Evolutionary conservation across 2,888 invertebrate species (phyloP).

Genomic region (Plemyria rubiginata): DNA sequence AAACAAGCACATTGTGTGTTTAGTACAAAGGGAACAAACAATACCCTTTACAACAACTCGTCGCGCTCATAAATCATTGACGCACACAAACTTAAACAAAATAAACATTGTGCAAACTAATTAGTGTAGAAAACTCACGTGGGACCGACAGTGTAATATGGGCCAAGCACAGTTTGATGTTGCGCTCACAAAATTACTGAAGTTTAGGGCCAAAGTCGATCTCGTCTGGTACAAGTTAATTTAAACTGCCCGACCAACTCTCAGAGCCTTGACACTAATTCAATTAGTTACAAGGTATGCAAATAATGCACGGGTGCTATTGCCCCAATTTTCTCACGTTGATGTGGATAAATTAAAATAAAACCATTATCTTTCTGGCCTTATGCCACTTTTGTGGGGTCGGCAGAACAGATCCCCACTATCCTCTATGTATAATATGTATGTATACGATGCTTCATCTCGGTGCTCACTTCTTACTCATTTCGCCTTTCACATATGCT

Average conservation of each 20-base stretch:
- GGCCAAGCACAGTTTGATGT: constrained; percentile 82
- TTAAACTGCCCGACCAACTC: constrained; percentile 81
- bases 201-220: constrained; percentile 81
- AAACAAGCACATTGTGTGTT: constrained; percentile 37
- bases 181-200: constrained; percentile 82
- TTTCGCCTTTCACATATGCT: no score
- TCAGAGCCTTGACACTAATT: constrained; percentile 80
- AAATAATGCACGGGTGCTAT: constrained; percentile 62
- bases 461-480: no score
- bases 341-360: constrained; percentile 9
- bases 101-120: constrained; percentile 81
- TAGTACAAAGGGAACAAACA: constrained; percentile 47
- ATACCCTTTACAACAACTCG: constrained; percentile 52
- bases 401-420: no score
- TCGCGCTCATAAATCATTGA: constrained; percentile 73
- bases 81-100: constrained; percentile 75
- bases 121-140: constrained; percentile 82
- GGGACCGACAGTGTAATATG: constrained; percentile 80
- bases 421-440: no score
- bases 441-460: no score
- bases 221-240: constrained; percentile 79
- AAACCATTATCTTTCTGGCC: neutral
- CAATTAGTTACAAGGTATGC: constrained; percentile 77
- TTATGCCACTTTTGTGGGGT: no score
- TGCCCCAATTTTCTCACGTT: constrained; percentile 41